Evolutionary conservation across 2,113 vertebrate species (phyloP).

Genomic region (Tichodroma muraria): DNA sequence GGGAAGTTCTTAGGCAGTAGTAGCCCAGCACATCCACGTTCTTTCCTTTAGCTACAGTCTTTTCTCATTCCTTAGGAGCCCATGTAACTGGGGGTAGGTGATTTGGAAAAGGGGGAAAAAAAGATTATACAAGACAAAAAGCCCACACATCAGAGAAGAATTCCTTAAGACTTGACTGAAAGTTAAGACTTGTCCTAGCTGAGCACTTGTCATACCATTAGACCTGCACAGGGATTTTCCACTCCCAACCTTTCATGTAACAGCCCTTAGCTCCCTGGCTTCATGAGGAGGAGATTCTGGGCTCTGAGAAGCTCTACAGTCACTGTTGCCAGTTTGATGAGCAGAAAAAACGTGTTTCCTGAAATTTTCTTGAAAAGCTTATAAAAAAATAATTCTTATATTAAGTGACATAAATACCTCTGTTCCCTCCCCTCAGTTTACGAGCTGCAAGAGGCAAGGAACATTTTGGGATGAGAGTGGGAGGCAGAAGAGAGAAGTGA

Average conservation of each 20-base stretch:
- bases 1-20: not conserved
- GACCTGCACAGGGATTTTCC: slow-evolving; percentile 38
- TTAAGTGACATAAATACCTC: not conserved
- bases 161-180: slow-evolving; percentile 63
- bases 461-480: not conserved
- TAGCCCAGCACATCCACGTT: slow-evolving; percentile 48
- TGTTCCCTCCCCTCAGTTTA: not conserved
- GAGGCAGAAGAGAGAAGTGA: not conserved
- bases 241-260: not conserved
- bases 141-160: slow-evolving; percentile 40
- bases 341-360: not conserved
- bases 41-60: slow-evolving; percentile 45
- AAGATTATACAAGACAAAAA: slow-evolving; percentile 38
- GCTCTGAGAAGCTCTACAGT: slow-evolving; percentile 57
- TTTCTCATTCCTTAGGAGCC: slow-evolving; percentile 52
- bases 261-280: slow-evolving; percentile 16
- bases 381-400: not conserved
- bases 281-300: slow-evolving; percentile 21
- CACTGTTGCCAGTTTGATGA: slow-evolving; percentile 52
- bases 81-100: not conserved
- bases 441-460: not conserved
- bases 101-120: not conserved
- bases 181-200: slow-evolving; percentile 64
- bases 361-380: not conserved
- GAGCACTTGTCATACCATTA: slow-evolving; percentile 55